Conservation (phyloP, 2,113 vertebrate species). For the Phalacrocorax pelagicus region DNA sequence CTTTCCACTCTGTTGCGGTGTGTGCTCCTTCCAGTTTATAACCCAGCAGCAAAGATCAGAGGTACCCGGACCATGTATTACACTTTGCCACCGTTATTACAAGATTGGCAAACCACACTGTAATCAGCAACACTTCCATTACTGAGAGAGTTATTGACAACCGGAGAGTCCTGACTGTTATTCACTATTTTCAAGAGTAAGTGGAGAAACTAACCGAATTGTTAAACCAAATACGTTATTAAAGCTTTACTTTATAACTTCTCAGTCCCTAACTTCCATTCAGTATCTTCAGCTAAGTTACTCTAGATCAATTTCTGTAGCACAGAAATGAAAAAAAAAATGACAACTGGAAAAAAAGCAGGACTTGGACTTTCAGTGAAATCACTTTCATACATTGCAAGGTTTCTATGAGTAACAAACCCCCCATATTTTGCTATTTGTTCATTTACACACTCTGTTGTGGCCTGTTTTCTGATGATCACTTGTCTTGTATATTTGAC, state of each 20-base stretch:
- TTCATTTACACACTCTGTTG: not conserved
- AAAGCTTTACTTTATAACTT: not conserved
- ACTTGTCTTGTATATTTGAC: slow-evolving; percentile 9
- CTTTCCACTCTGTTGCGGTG: accelerated
- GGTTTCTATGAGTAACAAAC: not conserved
- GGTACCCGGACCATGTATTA: not conserved
- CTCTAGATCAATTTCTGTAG: not conserved
- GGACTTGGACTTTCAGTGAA: not conserved
- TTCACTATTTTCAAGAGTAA: not conserved
- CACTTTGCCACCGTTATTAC: not conserved
- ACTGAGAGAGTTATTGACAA: not conserved
- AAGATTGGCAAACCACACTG: not conserved
- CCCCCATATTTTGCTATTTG: not conserved
- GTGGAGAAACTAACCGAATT: not conserved
- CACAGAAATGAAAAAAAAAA: not conserved
- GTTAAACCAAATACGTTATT: not conserved
- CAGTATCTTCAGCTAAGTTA: not conserved
- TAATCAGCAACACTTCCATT: not conserved
- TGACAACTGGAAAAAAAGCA: not conserved
- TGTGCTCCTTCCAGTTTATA: not conserved
- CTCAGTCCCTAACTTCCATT: not conserved
- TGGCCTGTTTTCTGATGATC: not conserved
- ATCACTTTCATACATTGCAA: not conserved
- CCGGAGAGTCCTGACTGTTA: not conserved
- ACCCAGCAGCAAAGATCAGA: not conserved